Base-by-base conservation (phyloP, 2,113 vertebrate species). In the Austrofundulus limnaeus region DNA sequence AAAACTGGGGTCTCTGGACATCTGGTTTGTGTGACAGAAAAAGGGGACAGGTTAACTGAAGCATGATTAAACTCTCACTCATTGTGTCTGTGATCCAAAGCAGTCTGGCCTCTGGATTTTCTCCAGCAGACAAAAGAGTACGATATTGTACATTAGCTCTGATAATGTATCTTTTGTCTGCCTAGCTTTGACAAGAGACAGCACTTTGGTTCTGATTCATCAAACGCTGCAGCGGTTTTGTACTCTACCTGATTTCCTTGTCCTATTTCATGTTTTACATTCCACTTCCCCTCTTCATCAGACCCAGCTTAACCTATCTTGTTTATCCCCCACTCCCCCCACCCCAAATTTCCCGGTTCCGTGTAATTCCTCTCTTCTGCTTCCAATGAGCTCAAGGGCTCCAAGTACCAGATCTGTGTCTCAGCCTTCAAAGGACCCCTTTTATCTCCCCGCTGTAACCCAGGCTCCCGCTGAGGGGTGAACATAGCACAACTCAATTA, bases 341-440 rank as follows among this genome's bases (percentile, higher is more conserved):
- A 69, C 31, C 8, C 47, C 58, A 51, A 63, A 87, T 72, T 91
- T 74, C 84, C 39, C 67, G 70, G 25, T 80, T 89, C 67, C 88
- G 80, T 85, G 52, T 75, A 86, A 54, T 87, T 78, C 61, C 82
- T 93, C 84, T 88, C 51, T 91, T 93, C 83, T 93, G 59, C 60
- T 83, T 94, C 87, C 86, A 92, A 85, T 88, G 76, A 78, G 84
- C 89, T 92, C 59, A 53, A 38, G 90, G 88, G 76, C 85, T 83
- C 80, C 66, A 81, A 77, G 86, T 89, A 72, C 76, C 70, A 85
- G 80, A 89, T 87, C 82, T 85, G 58, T 63, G 80, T 87, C 86
- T 75, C 75, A 81, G 84, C 73, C 85, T 57, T 92, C 85, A 83
- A 92, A 90, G 83, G 66, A 58, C 76, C 73, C 74, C 83, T 84